phyloP scores from a whole-genome alignment of 2,888 invertebrate genomes.

The Noctua janthina region DNA sequence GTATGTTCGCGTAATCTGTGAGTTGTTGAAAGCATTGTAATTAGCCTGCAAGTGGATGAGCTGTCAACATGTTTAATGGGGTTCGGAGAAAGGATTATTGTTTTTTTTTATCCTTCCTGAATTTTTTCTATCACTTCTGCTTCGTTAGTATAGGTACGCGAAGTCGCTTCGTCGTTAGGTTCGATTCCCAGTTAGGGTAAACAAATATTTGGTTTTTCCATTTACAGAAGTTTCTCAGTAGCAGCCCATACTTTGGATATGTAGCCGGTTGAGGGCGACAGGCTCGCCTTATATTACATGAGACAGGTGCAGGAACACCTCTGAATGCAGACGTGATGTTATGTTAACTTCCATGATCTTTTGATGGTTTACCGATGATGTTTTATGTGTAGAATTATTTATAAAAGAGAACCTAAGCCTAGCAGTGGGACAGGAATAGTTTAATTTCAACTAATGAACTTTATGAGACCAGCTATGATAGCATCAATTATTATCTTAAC shows the following conservation, averaged over 20 bases:
- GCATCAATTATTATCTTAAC: not conserved
- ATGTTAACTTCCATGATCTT: too few species aligned
- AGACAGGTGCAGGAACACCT: not conserved
- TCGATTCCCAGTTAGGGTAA: not conserved
- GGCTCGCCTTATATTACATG: not conserved
- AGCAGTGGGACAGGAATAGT: not conserved
- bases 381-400: not conserved
- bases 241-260: not conserved
- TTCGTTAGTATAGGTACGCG: too few species aligned
- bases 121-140: not conserved
- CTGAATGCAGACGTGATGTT: too few species aligned
- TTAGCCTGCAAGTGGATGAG: conserved; percentile 61
- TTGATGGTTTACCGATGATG: too few species aligned
- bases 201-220: not conserved
- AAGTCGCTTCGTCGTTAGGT: not conserved
- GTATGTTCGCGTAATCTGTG: conserved; percentile 65
- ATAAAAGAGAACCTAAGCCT: not conserved
- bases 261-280: not conserved
- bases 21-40: conserved; percentile 71
- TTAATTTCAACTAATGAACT: not conserved
- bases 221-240: not conserved
- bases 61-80: conserved; percentile 61
- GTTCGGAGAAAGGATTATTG: conserved; percentile 41
- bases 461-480: not conserved
- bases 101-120: conserved; percentile 6